Evolutionary conservation across 2,888 invertebrate genomes (phyloP).

Genomic region (Sarcophaga variegata): DNA sequence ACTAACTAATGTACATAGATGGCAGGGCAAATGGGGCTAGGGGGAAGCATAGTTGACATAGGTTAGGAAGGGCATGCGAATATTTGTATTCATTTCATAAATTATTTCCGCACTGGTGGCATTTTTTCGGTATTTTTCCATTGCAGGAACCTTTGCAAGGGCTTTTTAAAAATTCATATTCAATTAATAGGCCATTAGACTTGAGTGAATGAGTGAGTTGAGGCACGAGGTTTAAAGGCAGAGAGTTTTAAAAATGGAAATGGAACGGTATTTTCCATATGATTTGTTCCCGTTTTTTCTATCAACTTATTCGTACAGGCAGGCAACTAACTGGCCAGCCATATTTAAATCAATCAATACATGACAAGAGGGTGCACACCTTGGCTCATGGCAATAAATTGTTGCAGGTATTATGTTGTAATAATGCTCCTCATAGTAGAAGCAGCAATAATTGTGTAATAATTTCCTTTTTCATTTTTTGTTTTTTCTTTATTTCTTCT

Average conservation of each 20-base stretch:
- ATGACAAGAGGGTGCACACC: no score
- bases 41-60: background rate
- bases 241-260: no score
- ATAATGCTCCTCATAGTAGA: background rate
- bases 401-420: background rate
- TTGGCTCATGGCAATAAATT: background rate
- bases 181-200: conserved; percentile 46
- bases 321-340: background rate
- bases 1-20: no score
- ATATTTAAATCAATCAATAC: background rate
- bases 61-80: background rate
- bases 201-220: background rate
- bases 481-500: conserved; percentile 2
- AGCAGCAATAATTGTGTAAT: conserved; percentile 52
- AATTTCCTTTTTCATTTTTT: conserved; percentile 34
- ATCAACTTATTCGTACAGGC: background rate
- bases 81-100: background rate
- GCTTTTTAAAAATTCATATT: conserved; percentile 67
- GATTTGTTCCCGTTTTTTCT: background rate
- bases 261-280: background rate
- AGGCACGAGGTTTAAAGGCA: background rate
- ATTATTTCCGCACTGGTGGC: conserved; percentile 24
- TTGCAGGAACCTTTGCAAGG: background rate
- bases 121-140: conserved; percentile 31
- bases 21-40: no score